phyloP scores from a whole-genome alignment of 1,140 invertebrate genomes.

The Drosophila ananassae region DNA sequence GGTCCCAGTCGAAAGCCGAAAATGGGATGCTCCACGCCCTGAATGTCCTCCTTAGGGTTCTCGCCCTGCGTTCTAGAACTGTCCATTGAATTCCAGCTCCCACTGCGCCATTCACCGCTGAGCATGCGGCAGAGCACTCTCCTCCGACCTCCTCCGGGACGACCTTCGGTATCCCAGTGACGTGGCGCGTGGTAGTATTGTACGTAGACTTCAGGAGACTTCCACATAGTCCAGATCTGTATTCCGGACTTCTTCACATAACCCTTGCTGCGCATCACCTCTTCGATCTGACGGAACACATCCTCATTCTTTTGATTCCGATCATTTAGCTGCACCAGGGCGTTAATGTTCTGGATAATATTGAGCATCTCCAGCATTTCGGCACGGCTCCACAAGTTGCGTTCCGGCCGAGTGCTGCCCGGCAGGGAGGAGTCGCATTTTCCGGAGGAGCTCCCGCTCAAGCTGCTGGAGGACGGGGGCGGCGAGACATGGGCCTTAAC shows the following conservation, averaged over 20 bases:
- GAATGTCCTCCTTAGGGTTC: conserved; percentile 53
- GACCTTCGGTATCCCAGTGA: conserved; percentile 70
- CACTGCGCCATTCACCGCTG: conserved; percentile 13
- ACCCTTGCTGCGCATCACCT: conserved; percentile 71
- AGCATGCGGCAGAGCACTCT: conserved; percentile 69
- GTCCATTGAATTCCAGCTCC: conserved; percentile 56
- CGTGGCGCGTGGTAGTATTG: conserved; percentile 71
- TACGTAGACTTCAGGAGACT: conserved; percentile 82
- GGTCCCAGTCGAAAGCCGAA: conserved; percentile 75
- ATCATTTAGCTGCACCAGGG: conserved; percentile 70
- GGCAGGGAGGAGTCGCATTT: conserved; percentile 23
- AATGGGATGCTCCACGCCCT: conserved; percentile 76
- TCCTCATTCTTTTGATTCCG: conserved; percentile 74
- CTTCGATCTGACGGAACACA: conserved; percentile 71
- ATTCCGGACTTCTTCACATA: conserved; percentile 74
- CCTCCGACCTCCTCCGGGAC: conserved; percentile 71
- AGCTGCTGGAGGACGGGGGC: conserved; percentile 12
- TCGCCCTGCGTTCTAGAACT: conserved; percentile 36
- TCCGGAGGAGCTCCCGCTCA: conserved; percentile 1
- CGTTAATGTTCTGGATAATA: conserved; percentile 75
- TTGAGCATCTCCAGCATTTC: conserved; percentile 76
- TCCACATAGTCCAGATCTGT: conserved; percentile 83
- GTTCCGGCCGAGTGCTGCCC: conserved; percentile 55
- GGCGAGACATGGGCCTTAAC: conserved; percentile 35
- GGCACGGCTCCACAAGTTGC: conserved; percentile 77